Base-by-base conservation (phyloP, 2,113 vertebrate species). In the Delphinus delphis region DNA sequence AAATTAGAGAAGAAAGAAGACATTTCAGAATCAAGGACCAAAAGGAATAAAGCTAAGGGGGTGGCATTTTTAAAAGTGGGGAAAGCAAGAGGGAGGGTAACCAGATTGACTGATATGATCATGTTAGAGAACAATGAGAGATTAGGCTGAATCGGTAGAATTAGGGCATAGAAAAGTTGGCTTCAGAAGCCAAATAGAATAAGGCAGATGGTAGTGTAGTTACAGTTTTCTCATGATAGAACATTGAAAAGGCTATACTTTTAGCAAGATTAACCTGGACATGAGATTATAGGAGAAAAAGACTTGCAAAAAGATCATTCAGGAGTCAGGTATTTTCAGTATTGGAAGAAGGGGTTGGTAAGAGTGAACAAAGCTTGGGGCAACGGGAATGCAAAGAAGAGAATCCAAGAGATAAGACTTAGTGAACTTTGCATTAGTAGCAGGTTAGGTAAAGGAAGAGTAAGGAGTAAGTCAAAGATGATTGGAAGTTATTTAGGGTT, bases 1-100 rank as follows among this genome's bases (percentile, higher is more conserved):
- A 7, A 87, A 70, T 82, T 41, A 84, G 74, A 92, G n/a, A 95
- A 65, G 90, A 97, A 50, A 77, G 53, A 84, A 83, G 63, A 63
- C 70, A 84, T 60, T 5, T 92, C 26, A 73, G 38, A 80, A 88
- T 31, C 3, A n/a, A 71, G 67, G 8, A 65, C 11, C 9, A 93
- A 77, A 47, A 60, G 36, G 17, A 90, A n/a, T 44, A 63, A 88
- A 68, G 23, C 13, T 58, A 93, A 77, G 0, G 1, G 6, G 26
- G 6, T 33, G 14, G 31, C 20, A 86, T 93, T 73, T 82, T 31
- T 73, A 80, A 82, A 55, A n/a, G 50, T 33, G 41, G 33, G 38
- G 10, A 65, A 81, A 76, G 11, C 21, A 90, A 38, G 23, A 81
- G 21, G 9, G 23, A 91, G 76, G 73, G 76, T 23, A 94, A 82